A percentile compares a stretch with the other conserved stretches of the same genome.
phyloP scores from a whole-genome alignment of 1,140 invertebrate species.

The Euura lappo region DNA sequence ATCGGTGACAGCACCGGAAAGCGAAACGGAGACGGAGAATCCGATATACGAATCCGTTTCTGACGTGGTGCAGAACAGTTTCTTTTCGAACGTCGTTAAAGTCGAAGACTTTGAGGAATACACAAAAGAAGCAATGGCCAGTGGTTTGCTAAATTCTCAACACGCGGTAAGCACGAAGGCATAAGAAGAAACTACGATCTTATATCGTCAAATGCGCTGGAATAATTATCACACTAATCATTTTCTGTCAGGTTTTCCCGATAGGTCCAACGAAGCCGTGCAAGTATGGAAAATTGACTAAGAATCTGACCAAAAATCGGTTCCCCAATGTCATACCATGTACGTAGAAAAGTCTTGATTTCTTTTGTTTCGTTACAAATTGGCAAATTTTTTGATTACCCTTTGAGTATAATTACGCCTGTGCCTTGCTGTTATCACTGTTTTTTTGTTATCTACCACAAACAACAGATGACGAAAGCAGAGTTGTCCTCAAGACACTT shows the following conservation, averaged over 20 bases:
- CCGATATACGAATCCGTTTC: slow-evolving; percentile 10
- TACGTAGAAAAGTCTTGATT: neutral
- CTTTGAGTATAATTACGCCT: too few species aligned
- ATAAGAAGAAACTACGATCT: neutral
- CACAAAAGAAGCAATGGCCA: slow-evolving; percentile 32
- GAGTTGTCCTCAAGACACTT: slow-evolving; percentile 69
- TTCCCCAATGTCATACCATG: slow-evolving; percentile 54
- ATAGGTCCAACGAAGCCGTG: slow-evolving; percentile 62
- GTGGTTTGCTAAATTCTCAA: slow-evolving; percentile 33
- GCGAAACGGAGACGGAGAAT: neutral
- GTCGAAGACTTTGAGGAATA: slow-evolving; percentile 42
- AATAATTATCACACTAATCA: neutral
- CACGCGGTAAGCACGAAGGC: slow-evolving; percentile 31
- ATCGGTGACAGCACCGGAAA: neutral
- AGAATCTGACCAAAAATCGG: slow-evolving; percentile 62
- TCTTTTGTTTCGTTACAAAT: neutral
- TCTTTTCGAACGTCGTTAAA: slow-evolving; percentile 19
- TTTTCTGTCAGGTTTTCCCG: slow-evolving; percentile 51
- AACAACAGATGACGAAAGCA: slow-evolving; percentile 69
- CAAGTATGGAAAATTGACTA: slow-evolving; percentile 57
- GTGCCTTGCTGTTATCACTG: too few species aligned
- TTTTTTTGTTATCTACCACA: neutral
- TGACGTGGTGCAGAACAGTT: neutral
- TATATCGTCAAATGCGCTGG: neutral
- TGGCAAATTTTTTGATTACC: too few species aligned